Conservation (phyloP, 2,888 invertebrate genomes). For the Caenorhabditis afra region DNA sequence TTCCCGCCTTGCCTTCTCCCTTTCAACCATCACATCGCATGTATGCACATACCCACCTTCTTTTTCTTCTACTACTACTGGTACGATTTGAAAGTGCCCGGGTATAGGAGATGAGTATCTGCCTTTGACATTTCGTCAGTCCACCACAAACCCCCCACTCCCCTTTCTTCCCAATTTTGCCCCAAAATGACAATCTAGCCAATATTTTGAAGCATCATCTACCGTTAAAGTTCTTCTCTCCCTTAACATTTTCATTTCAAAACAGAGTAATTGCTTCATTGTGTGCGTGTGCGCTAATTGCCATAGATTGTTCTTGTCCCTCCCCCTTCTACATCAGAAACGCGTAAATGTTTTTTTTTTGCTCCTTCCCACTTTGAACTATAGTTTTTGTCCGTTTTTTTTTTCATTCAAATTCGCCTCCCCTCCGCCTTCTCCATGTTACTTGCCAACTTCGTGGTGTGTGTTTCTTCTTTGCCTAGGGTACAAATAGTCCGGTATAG, state of each 20-base stretch:
- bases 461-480: conserved; percentile 42
- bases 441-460: conserved; percentile 51
- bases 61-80: conserved; percentile 53
- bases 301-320: conserved; percentile 24
- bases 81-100: conserved; percentile 57
- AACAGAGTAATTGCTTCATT: not conserved
- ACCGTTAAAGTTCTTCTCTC: conserved; percentile 5
- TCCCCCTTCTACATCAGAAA: conserved; percentile 26
- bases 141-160: not conserved
- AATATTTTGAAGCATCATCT: conserved; percentile 15
- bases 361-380: not conserved
- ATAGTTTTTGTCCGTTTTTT: no score
- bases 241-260: conserved; percentile 32
- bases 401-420: no score
- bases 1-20: conserved; percentile 10
- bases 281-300: conserved; percentile 42
- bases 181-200: conserved; percentile 20
- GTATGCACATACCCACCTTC: conserved; percentile 38
- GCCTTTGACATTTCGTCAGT: not conserved
- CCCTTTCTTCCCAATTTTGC: not conserved
- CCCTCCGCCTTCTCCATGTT: conserved; percentile 2
- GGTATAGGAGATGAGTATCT: conserved; percentile 58
- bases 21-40: not conserved
- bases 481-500: conserved; percentile 62
- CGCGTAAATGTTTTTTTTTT: conserved; percentile 13